Evolutionary conservation across 2,113 vertebrate species (phyloP), one percentile per base, ranked within the genome.

Genomic region (Gallinago paraguaiae): DNA sequence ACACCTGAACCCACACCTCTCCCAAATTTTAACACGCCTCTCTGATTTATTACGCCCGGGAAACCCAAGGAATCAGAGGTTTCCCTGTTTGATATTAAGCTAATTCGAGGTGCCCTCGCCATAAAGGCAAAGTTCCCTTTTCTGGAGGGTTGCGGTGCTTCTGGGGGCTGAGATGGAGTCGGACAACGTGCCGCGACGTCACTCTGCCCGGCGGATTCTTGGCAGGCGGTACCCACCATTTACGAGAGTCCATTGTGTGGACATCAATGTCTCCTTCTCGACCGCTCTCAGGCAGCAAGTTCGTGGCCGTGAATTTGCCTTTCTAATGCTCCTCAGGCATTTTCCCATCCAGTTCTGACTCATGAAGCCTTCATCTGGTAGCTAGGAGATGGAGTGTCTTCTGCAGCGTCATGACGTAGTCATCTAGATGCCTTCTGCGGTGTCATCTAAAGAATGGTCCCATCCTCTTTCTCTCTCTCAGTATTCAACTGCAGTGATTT

Each of bases 201-300:
- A 23, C 76, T 86, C 68, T 92, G 90, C 76, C 79, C 95, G 95
- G 95, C 93, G 96, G 93, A 88, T 94, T 96, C 88, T 96, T 96
- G 96, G 95, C 92, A 95, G 71, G 94, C 27, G 0, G 39, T 88
- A 75, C 86, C 35, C 75, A 93, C 93, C 86, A 39, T 92, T 96
- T 93, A 93, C 84, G 91, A 76, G 91, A 76, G 69, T 87, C 86
- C 57, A 91, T 96, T 95, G 95, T 95, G 77, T 53, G 76, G 90
- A 65, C 88, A 86, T 97, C 93, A 95, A 76, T 50, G 92, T 95
- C 86, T 89, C 80, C 93, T 88, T 81, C 94, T 90, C 72, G 84
- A 1, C 76, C 48, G 72, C 74, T 90, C 90, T 95, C 64, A 92
- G 92, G 56, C 92, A 81, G 72, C 82, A 94, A 94, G 91, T 77